Conservation (phyloP, 2,113 vertebrate species). For the Nansenia antarctica region DNA sequence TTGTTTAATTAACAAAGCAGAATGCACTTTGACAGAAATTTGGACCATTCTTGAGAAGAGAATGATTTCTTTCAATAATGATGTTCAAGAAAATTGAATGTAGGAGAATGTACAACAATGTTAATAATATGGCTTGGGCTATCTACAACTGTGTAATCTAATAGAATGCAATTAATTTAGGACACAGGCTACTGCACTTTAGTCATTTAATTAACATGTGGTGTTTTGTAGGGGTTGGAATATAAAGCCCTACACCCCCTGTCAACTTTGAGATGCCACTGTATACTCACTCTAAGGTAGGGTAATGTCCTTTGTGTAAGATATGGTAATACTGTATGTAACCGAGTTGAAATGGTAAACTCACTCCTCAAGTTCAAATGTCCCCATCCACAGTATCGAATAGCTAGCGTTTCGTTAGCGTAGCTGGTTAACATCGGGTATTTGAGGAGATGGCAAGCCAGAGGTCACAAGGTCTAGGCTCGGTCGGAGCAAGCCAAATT, state of each 20-base stretch:
- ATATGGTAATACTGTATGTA: too few relatives aligned
- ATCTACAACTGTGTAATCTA: conserved; percentile 79
- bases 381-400: too few relatives aligned
- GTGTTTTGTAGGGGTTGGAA: conserved; percentile 69
- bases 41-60: conserved; percentile 65
- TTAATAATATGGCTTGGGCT: conserved; percentile 75
- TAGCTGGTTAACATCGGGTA: too few relatives aligned
- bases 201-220: conserved; percentile 79
- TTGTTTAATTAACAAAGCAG: conserved; percentile 79
- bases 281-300: conserved; percentile 43
- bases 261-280: conserved; percentile 51
- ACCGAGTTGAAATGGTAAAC: too few relatives aligned
- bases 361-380: too few relatives aligned
- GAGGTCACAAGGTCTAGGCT: too few relatives aligned
- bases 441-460: too few relatives aligned
- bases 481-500: too few relatives aligned
- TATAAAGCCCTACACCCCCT: conserved; percentile 65
- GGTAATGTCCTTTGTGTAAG: too few relatives aligned
- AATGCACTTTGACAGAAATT: conserved; percentile 72
- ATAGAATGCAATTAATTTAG: conserved; percentile 84
- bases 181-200: conserved; percentile 82
- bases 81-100: conserved; percentile 83
- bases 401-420: too few relatives aligned
- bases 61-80: conserved; percentile 72
- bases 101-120: conserved; percentile 80